Evolutionary conservation across 2,888 invertebrate genomes (phyloP).

Genomic region (Drosophila aldrichi): DNA sequence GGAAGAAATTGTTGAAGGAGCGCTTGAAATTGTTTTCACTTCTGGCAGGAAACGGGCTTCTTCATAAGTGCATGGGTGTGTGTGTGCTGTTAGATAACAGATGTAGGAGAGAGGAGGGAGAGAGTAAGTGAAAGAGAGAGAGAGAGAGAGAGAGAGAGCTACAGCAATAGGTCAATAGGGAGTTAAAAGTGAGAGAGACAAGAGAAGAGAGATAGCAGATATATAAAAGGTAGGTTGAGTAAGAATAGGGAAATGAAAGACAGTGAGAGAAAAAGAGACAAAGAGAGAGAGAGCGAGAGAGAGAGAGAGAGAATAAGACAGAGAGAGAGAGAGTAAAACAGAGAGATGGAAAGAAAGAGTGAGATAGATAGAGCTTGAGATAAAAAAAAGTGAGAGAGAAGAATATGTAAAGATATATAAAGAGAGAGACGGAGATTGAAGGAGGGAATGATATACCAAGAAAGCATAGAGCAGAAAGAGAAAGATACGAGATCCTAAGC

Average conservation of each 20-base stretch:
- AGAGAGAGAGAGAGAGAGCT: neutral
- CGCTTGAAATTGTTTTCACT: neutral
- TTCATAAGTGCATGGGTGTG: neutral
- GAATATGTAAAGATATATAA: too few relatives aligned
- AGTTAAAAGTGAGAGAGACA: too few relatives aligned
- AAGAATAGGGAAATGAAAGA: too few relatives aligned
- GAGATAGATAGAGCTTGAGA: neutral
- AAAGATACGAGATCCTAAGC: neutral
- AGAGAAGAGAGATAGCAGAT: too few relatives aligned
- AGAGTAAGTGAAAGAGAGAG: too few relatives aligned
- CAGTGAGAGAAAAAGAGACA: neutral
- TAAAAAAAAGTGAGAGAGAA: neutral
- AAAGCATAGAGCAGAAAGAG: neutral
- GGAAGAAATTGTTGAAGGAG: conserved; percentile 1
- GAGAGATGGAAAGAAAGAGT: too few relatives aligned
- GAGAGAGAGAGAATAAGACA: neutral
- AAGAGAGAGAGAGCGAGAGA: neutral
- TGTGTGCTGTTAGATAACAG: neutral
- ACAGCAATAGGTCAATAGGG: neutral
- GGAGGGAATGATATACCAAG: neutral
- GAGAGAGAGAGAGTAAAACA: too few relatives aligned
- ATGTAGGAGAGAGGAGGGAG: neutral
- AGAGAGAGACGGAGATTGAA: neutral
- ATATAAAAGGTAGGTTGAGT: too few relatives aligned
- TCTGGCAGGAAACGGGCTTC: neutral